Percentiles rank a stretch among this genome's conserved stretches.
Conservation (phyloP, 2,797 vertebrate genomes). For the Serranus cabrilla region DNA sequence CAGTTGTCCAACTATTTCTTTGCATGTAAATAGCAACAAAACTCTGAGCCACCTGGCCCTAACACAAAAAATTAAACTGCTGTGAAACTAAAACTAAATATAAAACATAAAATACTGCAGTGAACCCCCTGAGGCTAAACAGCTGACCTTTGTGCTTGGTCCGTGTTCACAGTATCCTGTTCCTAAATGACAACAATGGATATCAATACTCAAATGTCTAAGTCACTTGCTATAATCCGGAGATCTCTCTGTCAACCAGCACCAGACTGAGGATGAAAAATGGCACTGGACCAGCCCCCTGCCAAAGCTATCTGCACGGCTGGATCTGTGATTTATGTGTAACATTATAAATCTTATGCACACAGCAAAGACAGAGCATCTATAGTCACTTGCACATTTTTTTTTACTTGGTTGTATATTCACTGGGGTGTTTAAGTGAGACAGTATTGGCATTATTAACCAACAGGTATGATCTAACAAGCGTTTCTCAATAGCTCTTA, state of each 20-base stretch:
- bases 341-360: not conserved
- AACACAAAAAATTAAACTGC: too few species aligned
- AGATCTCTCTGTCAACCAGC: constrained; percentile 10
- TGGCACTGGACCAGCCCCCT: not conserved
- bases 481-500: not conserved
- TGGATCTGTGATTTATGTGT: constrained; percentile 19
- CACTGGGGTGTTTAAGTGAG: not conserved
- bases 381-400: not conserved
- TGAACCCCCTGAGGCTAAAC: not conserved
- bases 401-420: not conserved
- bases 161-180: not conserved
- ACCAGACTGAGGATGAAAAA: constrained; percentile 22
- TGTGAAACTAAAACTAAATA: too few species aligned
- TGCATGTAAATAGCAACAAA: too few species aligned
- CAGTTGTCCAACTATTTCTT: too few species aligned
- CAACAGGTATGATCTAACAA: constrained; percentile 5
- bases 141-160: not conserved
- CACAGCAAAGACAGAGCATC: not conserved
- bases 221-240: not conserved
- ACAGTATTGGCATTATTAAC: not conserved
- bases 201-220: not conserved
- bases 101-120: too few species aligned
- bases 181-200: not conserved
- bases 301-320: constrained; percentile 4
- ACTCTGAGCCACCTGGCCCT: too few species aligned